Evolutionary conservation across 2,113 vertebrate species (phyloP).

Genomic region (Collichthys lucidus): DNA sequence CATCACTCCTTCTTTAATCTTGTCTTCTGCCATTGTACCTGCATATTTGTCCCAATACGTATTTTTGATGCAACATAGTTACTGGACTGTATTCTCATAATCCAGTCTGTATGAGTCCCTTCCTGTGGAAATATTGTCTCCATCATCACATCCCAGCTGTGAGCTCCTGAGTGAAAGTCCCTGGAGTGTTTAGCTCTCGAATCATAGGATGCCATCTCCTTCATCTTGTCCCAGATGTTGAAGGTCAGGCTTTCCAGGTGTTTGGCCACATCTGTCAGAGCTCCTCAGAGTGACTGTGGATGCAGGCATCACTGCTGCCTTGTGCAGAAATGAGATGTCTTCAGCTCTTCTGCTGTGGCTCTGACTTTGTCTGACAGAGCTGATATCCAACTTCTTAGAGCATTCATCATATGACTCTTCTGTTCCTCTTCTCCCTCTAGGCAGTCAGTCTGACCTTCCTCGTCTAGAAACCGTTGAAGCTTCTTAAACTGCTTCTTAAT

Average conservation of each 20-base stretch:
- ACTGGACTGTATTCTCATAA: background rate
- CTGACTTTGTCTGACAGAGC: conserved; percentile 14
- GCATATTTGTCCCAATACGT: background rate
- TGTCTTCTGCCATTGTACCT: background rate
- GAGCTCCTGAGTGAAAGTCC: background rate
- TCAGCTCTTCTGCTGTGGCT: background rate
- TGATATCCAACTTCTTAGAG: conserved; percentile 8
- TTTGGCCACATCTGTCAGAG: conserved; percentile 20
- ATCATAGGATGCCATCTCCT: background rate
- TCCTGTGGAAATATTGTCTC: background rate
- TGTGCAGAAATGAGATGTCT: conserved; percentile 13
- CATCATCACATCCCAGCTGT: background rate
- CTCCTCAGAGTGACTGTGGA: background rate
- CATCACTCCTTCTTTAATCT: background rate
- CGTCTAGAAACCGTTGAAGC: background rate
- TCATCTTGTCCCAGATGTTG: conserved; percentile 9
- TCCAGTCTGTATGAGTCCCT: background rate
- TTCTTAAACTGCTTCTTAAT: background rate
- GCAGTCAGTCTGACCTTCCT: background rate
- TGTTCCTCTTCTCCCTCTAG: background rate
- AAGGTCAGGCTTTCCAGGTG: conserved; percentile 11
- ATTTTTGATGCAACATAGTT: background rate
- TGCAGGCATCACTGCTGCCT: background rate
- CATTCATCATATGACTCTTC: background rate
- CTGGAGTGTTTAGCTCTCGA: background rate